These are phyloP conservation scores for Marronus borbonicus DNA, from an alignment of 2,888 invertebrate species.

Conservation along the genomic window DNA sequence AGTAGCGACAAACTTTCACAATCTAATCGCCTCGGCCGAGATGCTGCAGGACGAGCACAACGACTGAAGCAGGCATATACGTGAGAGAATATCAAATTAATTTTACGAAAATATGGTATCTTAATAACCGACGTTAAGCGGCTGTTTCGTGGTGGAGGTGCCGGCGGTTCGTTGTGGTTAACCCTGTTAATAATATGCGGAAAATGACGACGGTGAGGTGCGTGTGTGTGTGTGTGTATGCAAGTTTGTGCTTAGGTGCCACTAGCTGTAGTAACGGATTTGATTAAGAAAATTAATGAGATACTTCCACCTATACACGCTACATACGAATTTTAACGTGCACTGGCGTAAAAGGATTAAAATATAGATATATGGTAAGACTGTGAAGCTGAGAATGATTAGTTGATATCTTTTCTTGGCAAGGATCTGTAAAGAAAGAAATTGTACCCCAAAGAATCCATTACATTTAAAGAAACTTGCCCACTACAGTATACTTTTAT, in stretches of 20 bases:
- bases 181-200: conserved; percentile 22
- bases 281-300: conserved; percentile 15
- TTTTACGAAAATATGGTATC: conserved; percentile 44
- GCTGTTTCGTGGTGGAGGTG: conserved; percentile 31
- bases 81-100: conserved; percentile 41
- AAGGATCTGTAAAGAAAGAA: too few species aligned
- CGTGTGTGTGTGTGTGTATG: neutral
- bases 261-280: neutral
- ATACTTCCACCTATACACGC: neutral
- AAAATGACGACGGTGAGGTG: conserved; percentile 3
- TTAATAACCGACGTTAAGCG: conserved; percentile 27
- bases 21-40: conserved; percentile 14
- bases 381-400: too few species aligned
- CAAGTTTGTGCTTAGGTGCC: too few species aligned
- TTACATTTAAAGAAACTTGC: too few species aligned
- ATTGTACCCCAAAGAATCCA: too few species aligned
- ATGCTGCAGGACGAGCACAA: conserved; percentile 6
- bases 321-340: too few species aligned
- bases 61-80: neutral
- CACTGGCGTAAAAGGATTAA: too few species aligned
- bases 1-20: conserved; percentile 28
- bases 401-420: too few species aligned
- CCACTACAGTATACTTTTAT: too few species aligned
- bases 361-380: too few species aligned
- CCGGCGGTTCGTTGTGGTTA: conserved; percentile 16